Conservation (phyloP, 2,888 invertebrate species). For the Spatulosminthurus flaviceps region DNA sequence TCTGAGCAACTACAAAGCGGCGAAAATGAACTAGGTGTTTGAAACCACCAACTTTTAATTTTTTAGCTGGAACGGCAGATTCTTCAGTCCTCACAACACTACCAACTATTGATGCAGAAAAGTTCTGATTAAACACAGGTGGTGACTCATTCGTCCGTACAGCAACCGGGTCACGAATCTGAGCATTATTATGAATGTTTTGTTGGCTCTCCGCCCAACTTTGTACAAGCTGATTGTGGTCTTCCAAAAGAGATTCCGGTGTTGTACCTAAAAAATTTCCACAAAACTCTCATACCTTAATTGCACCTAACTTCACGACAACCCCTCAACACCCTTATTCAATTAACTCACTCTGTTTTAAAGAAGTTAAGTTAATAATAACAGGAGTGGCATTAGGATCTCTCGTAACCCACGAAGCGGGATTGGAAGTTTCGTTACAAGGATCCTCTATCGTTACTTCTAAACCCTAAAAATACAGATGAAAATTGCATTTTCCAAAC, state of each 20-base stretch:
- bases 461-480: background rate
- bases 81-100: constrained; percentile 47
- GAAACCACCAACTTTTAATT: constrained; percentile 42
- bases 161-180: background rate
- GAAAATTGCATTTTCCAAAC: background rate
- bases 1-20: background rate
- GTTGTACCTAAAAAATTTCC: background rate
- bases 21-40: background rate
- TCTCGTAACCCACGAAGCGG: constrained; percentile 12
- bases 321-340: too few relatives aligned
- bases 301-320: too few relatives aligned
- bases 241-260: constrained; percentile 5
- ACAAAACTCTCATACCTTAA: too few relatives aligned
- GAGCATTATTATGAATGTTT: constrained; percentile 24
- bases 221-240: constrained; percentile 29
- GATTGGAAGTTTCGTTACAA: background rate
- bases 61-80: constrained; percentile 44
- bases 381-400: constrained; percentile 28
- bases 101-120: constrained; percentile 43
- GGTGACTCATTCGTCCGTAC: background rate
- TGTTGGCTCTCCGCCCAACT: constrained; percentile 30
- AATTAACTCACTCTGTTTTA: constrained; percentile 19
- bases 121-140: background rate
- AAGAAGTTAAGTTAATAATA: constrained; percentile 29
- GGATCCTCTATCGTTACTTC: constrained; percentile 22